Evolutionary conservation across 35 echinoderm and acorn worm genomes (phyloP), one percentile per base, ranked within the genome.

Genomic region (Heliocidaris erythrogramma): DNA sequence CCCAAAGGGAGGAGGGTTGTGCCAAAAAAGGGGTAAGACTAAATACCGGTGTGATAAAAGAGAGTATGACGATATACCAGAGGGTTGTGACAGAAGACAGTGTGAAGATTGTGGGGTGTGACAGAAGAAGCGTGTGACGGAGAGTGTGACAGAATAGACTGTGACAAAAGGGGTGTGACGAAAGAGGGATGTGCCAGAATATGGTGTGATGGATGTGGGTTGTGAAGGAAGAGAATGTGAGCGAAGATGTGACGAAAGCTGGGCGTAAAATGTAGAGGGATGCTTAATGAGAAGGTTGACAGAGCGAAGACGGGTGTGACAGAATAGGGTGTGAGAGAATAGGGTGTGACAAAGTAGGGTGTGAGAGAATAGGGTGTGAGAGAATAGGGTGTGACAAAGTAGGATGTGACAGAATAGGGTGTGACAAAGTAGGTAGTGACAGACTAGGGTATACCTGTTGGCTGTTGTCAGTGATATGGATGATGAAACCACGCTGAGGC

Each of bases 381-480:
- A 24, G 24, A 69, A 69, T 69, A 13, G 32, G 31, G 59, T 9
- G 31, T 84, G 31, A 94, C 12, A 12, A 42, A 84, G 2, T 14
- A 9, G 53, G 30, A 47, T 53, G n/a, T 50, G 59, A 60, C 93
- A 85, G 5, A 5, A 48, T 32, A 9, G 5, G 5, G 6, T 9
- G 12, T 14, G 59, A 56, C 31, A 31, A 14, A 32, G 42, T 11
- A 94, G 5, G 2, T 65, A 94, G 61, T 31, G 1, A 71, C 5
- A 94, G 14, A 48, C 0, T 87, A 47, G 24, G 18, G 4, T 16
- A 10, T 95, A 95, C 94, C 94, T 88, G 78, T 88, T 98, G 94
- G 9, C 52, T 85, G 90, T 98, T 98, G 52, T 98, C 94, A 5
- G 94, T 93, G 12, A 98, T 95, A 48, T 97, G 97, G 90, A 98